These are phyloP conservation scores for Naso thynnoides DNA, from an alignment of 2,797 vertebrate species.

Conservation along the genomic window DNA sequence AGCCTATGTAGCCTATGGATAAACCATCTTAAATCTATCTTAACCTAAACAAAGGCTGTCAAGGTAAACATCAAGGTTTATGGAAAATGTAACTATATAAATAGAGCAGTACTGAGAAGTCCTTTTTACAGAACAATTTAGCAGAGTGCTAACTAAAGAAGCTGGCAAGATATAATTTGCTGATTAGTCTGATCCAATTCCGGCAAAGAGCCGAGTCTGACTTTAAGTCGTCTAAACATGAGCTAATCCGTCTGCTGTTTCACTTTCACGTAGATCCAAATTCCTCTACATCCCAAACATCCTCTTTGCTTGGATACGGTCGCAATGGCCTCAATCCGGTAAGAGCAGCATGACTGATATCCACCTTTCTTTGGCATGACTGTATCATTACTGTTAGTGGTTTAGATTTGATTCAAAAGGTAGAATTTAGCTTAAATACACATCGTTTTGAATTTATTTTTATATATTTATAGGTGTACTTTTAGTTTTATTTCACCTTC, in stretches of 20 bases:
- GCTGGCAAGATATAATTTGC: conserved; percentile 7
- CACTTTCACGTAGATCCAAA: conserved; percentile 81
- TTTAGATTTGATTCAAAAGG: too few relatives aligned
- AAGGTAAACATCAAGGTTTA: background rate
- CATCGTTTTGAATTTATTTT: background rate
- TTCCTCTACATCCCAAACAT: conserved; percentile 86
- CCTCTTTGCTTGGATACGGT: conserved; percentile 90
- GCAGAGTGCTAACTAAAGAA: conserved; percentile 24
- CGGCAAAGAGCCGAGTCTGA: conserved; percentile 2
- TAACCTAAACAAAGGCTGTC: background rate
- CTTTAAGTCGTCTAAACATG: conserved; percentile 5
- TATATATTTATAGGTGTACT: background rate
- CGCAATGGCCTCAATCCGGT: conserved; percentile 90
- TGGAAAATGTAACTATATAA: background rate
- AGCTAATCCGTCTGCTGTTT: conserved; percentile 55
- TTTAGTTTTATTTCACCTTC: background rate
- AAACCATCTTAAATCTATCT: background rate
- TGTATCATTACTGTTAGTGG: background rate
- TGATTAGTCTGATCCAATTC: conserved; percentile 34
- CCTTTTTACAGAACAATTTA: conserved; percentile 8
- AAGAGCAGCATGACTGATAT: conserved; percentile 58
- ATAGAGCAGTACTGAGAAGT: conserved; percentile 35
- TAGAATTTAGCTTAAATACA: background rate
- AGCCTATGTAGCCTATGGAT: background rate
- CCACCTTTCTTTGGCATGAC: background rate